phyloP scores from a whole-genome alignment of 2,888 invertebrate genomes.

The Troilus luridus region DNA sequence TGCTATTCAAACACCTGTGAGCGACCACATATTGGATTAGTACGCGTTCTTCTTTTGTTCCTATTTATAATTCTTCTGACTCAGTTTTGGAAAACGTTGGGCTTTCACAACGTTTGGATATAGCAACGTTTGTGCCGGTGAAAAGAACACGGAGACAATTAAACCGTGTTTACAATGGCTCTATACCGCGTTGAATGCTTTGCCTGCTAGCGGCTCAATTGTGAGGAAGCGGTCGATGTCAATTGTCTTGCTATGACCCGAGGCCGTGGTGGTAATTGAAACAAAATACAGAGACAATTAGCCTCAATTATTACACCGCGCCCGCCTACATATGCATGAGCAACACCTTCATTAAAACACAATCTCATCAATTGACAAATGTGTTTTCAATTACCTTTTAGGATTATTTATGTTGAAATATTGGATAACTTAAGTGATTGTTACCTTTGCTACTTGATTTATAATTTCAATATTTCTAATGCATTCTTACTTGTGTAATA shows the following conservation, averaged over 20 bases:
- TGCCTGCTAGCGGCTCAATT: background rate
- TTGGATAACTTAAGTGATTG: background rate
- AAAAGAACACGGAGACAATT: slow-evolving; percentile 8
- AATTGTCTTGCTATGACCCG: slow-evolving; percentile 42
- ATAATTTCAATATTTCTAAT: background rate
- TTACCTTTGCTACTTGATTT: background rate
- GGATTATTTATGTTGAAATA: slow-evolving; percentile 6
- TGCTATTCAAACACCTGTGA: background rate
- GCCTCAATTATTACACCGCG: background rate
- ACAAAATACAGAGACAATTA: slow-evolving; percentile 55
- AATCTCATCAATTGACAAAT: slow-evolving; percentile 52
- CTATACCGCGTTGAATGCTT: background rate
- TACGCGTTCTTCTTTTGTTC: background rate
- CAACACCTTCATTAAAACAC: slow-evolving; percentile 50
- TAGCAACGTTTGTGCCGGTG: background rate
- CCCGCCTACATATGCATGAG: slow-evolving; percentile 53
- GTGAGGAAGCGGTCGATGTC: background rate
- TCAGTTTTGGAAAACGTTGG: background rate
- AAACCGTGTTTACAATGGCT: background rate
- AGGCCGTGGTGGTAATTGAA: slow-evolving; percentile 18
- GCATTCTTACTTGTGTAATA: no score
- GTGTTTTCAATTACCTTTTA: slow-evolving; percentile 53
- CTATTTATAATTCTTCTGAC: background rate
- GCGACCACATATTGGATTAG: background rate
- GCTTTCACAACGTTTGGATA: background rate